These are phyloP conservation scores for Lepidurus arcticus DNA, from an alignment of 1,140 invertebrate species.

Conservation along the genomic window DNA sequence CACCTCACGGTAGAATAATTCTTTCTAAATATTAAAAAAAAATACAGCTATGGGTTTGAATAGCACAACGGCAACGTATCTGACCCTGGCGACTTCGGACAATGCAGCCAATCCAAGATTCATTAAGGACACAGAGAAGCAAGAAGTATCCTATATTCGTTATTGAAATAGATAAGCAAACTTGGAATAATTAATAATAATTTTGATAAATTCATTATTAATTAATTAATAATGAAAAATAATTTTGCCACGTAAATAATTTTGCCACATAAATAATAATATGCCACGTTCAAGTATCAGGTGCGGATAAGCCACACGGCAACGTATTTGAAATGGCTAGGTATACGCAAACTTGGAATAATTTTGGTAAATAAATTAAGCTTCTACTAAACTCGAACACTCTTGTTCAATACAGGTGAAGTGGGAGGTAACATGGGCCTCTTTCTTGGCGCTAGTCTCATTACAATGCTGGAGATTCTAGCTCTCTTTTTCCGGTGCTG, in stretches of 20 bases:
- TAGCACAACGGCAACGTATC: slow-evolving; percentile 26
- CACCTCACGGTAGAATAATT: too few species aligned
- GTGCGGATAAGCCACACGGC: background rate
- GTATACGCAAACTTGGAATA: background rate
- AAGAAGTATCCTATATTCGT: too few species aligned
- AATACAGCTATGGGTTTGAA: slow-evolving; percentile 23
- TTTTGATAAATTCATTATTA: too few species aligned
- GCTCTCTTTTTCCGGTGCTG: background rate
- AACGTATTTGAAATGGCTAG: background rate
- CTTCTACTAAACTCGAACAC: background rate
- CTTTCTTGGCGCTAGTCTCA: slow-evolving; percentile 30
- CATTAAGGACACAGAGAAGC: background rate
- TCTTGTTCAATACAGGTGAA: background rate
- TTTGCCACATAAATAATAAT: too few species aligned
- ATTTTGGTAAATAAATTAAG: background rate
- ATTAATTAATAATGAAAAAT: too few species aligned
- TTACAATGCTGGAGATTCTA: slow-evolving; percentile 26
- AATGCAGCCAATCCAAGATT: background rate
- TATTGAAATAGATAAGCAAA: too few species aligned
- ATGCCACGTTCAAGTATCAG: background rate
- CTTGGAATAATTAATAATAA: too few species aligned
- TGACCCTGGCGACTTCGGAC: slow-evolving; percentile 27
- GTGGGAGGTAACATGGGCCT: slow-evolving; percentile 33
- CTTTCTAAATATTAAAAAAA: too few species aligned
- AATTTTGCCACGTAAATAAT: too few species aligned